Evolutionary conservation across 2,113 vertebrate species (phyloP), one percentile per base, ranked within the genome.

Genomic region (Leiothrix lutea): DNA sequence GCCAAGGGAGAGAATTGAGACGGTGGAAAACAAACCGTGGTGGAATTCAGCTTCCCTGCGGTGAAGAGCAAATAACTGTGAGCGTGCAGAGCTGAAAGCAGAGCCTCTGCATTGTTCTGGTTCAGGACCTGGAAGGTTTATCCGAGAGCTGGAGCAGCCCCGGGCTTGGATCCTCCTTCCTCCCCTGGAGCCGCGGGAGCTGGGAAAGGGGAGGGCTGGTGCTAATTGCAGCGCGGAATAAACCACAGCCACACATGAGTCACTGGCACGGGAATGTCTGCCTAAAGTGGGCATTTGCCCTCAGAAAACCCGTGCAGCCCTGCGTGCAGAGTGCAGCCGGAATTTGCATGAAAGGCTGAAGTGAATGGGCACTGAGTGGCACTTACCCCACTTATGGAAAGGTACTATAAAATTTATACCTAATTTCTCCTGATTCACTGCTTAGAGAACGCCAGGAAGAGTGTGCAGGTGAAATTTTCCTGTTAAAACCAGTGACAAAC

Each of bases 41-140:
- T 82, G 51, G 95, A 94, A 86, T 80, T 54, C 47, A 42, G 62
- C 14, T 53, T 94, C 92, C 94, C 94, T 57, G 89, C 24, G 17
- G 95, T 82, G 94, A 85, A 62, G 94, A 93, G 90, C 75, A 65
- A 83, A 96, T 60, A 50, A 74, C 90, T 40, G 82, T 33, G 93
- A 96, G 90, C 24, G 24, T 91, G 84, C 85, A 31, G 61, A 88
- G 92, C 64, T 60, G 48, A 25, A 61, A 93, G 89, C 75, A 74
- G 88, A 29, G 62, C 71, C 57, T 84, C 20, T 11, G 78, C 82
- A 6, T 40, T 50, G 87, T 65, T 84, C 61, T 87, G 92, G 3
- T 44, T 56, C 9, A 85, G 95, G 87, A 74, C 18, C 83, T 80
- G 83, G 79, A 64, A 87, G 88, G 92, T 58, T 94, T 54, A 58